Evolutionary conservation across 2,797 vertebrate species (phyloP).

Genomic region (Gymnoscopelus microlampas): DNA sequence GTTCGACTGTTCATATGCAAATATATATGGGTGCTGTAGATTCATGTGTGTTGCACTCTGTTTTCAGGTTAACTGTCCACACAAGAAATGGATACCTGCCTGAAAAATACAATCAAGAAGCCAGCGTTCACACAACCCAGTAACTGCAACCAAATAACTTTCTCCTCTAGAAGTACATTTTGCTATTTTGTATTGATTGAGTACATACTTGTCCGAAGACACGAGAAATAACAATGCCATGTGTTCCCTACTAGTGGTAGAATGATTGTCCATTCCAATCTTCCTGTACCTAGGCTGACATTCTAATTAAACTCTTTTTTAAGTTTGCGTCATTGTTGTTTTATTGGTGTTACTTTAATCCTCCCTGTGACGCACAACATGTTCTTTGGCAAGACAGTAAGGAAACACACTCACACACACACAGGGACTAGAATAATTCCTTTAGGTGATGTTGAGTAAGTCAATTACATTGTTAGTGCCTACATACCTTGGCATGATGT

Average conservation of each 20-base stretch:
- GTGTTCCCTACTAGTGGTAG: constrained; percentile 22
- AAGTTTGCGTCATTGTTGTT: constrained; percentile 27
- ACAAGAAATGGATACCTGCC: constrained; percentile 15
- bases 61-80: constrained; percentile 46
- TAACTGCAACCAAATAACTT: constrained; percentile 53
- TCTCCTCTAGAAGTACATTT: constrained; percentile 33
- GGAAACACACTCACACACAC: background rate
- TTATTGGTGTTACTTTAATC: background rate
- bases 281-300: constrained; percentile 22
- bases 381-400: too few species aligned
- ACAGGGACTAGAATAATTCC: background rate
- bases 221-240: constrained; percentile 27
- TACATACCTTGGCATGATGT: constrained; percentile 2
- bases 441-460: background rate
- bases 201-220: constrained; percentile 28
- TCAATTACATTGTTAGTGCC: constrained; percentile 7
- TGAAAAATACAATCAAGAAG: constrained; percentile 41
- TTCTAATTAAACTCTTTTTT: constrained; percentile 59
- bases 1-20: constrained; percentile 20
- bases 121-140: constrained; percentile 41
- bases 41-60: constrained; percentile 31
- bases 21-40: background rate
- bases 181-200: constrained; percentile 38
- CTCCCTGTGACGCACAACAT: background rate
- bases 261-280: constrained; percentile 12